phyloP scores from a whole-genome alignment of 2,113 vertebrate genomes.

The Gasterosteus aculeatus region DNA sequence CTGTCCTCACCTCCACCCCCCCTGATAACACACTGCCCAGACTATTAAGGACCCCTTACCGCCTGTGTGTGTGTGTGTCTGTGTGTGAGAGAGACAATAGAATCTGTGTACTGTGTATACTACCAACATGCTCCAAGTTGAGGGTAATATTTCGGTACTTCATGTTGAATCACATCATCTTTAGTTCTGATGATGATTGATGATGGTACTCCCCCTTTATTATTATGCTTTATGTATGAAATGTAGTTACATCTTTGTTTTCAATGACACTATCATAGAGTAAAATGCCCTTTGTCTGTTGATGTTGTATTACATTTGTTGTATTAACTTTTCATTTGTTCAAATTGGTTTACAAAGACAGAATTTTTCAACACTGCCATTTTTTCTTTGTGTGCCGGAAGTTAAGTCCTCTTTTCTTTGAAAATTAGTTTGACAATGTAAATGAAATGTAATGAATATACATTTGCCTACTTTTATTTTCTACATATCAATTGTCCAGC shows the following conservation, averaged over 20 bases:
- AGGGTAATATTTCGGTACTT: slow-evolving; percentile 41
- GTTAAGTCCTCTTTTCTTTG: slow-evolving; percentile 70
- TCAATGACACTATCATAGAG: slow-evolving; percentile 57
- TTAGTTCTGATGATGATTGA: slow-evolving; percentile 10
- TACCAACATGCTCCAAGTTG: slow-evolving; percentile 49
- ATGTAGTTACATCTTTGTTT: slow-evolving; percentile 55
- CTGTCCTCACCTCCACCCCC: background rate
- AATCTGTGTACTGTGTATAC: slow-evolving; percentile 62
- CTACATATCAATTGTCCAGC: slow-evolving; percentile 19
- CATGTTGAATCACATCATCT: slow-evolving; percentile 24
- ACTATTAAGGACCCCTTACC: slow-evolving; percentile 41
- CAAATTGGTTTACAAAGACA: slow-evolving; percentile 54
- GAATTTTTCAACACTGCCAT: slow-evolving; percentile 52
- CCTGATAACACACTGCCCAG: slow-evolving; percentile 27
- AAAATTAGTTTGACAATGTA: slow-evolving; percentile 66
- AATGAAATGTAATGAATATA: slow-evolving; percentile 45
- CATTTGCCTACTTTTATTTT: slow-evolving; percentile 25
- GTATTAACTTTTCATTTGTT: slow-evolving; percentile 30
- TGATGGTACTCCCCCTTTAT: slow-evolving; percentile 41
- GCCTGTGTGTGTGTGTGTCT: slow-evolving; percentile 1
- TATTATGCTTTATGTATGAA: slow-evolving; percentile 42
- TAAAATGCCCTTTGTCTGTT: slow-evolving; percentile 56
- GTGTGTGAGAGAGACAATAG: slow-evolving; percentile 33
- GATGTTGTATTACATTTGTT: slow-evolving; percentile 42
- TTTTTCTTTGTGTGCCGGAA: slow-evolving; percentile 51